Evolutionary conservation across 2,797 vertebrate genomes (phyloP), one percentile per base, ranked within the genome.

Genomic region (Aulostomus chinensis): DNA sequence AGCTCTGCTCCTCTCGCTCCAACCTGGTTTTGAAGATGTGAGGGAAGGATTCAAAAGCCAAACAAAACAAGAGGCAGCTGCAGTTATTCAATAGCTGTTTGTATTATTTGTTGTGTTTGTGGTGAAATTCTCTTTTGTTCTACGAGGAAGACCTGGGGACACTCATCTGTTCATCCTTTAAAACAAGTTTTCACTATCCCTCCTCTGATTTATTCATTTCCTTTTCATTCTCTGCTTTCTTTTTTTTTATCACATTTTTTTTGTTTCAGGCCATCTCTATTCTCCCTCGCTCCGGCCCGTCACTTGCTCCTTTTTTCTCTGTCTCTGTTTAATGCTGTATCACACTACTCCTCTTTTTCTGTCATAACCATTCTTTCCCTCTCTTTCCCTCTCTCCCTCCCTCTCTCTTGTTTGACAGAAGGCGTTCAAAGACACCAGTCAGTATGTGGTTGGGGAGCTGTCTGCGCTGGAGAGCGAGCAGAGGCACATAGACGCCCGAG

Each of bases 341-440:
- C 40, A 55, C 89, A 68, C 60, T 43, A 55, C 64, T 76, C 62
- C 57, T 66, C 58, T 45, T 66, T 50, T 31, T n/a, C n/a, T n/a
- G n/a, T n/a, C n/a, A n/a, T n/a, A n/a, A n/a, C n/a, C n/a, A n/a
- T n/a, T n/a, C n/a, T n/a, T n/a, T n/a, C n/a, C n/a, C n/a, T n/a
- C n/a, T n/a, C 35, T 33, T 35, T 42, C 36, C 20, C 29, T 53
- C 35, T 58, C 49, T 46, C 31, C 40, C 58, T 51, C 66, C 42
- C 48, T 39, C 56, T 25, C 65, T 17, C 38, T 21, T 59, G 92
- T 92, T 86, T 87, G 91, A 91, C 94, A 97, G 94, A 95, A 96
- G 91, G 96, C 95, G 90, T 98, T 99, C 94, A 98, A 96, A 98
- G 97, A 99, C 96, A 97, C 97, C 93, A 99, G 97, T 94, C 97